Percentiles rank a stretch among this genome's conserved stretches.
Conservation (phyloP, 2,797 vertebrate species). For the Rousettus madagascariensis region DNA sequence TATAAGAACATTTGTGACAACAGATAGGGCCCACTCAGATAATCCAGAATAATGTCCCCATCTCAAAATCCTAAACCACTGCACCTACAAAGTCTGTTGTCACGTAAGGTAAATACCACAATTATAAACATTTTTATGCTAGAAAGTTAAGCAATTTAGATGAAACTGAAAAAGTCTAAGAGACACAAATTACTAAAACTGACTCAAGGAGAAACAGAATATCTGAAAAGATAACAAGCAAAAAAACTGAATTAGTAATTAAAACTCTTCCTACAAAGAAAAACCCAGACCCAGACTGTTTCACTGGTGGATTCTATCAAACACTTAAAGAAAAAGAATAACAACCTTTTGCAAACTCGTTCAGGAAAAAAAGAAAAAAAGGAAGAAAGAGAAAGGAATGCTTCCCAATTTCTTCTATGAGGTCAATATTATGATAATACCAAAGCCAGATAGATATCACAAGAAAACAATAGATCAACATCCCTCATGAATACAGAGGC, state of each 20-base stretch:
- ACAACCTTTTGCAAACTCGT: background rate
- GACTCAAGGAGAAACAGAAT: background rate
- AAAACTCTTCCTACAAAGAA: background rate
- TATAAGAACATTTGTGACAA: background rate
- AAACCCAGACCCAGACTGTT: background rate
- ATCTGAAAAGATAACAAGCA: background rate
- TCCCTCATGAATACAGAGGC: background rate
- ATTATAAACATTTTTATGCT: background rate
- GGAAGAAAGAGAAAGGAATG: background rate
- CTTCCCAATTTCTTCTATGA: background rate
- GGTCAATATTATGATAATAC: background rate
- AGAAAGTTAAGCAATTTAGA: background rate
- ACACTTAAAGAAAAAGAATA: background rate
- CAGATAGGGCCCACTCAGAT: background rate
- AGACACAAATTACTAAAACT: background rate
- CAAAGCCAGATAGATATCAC: background rate
- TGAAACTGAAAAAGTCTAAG: background rate
- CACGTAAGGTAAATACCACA: conserved; percentile 1
- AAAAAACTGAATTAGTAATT: background rate
- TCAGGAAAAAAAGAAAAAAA: background rate
- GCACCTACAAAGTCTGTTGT: background rate
- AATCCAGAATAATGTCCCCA: background rate
- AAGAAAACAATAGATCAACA: background rate
- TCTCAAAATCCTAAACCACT: background rate
- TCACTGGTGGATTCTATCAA: background rate